Base-by-base conservation (phyloP, 2,797 vertebrate species). In the Scomberomorus guttatus region DNA sequence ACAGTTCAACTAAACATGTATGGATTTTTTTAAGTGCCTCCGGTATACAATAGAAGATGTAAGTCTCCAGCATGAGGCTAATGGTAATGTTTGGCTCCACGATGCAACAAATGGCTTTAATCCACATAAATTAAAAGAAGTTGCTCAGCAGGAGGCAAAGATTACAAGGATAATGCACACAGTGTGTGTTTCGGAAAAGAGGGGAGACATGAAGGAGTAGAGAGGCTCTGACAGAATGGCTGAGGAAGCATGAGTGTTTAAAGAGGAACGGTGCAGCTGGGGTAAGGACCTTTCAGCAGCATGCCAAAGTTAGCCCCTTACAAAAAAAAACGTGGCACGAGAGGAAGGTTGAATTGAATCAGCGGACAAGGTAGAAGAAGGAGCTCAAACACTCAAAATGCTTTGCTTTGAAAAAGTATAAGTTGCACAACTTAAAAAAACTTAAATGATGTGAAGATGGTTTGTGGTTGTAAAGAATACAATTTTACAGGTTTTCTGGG, bases 81-180 rank as follows among this genome's bases (percentile, higher is more conserved):
- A 77, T 88, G 88, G 85, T 87, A 82, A 72, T 78, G 72, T 84
- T 88, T 61, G 75, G 82, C 61, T 88, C 69, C 18, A 6, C 24
- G 25, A 70, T 27, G 72, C 85, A 79, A 83, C 87, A 91, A 91
- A 90, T 87, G 85, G 73, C 65, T 90, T 84, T 91, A 90, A 91
- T 90, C 88, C 88, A 77, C 81, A 75, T 81, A 83, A 87, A 84
- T 89, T 86, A 88, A 87, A 83, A 83, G 77, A 87, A 80, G 89
- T 89, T 85, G 67, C 83, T 83, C 87, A 79, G 89, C 83, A 84
- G 91, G 88, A 90, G 87, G 82, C 82, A 82, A 70, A 87, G 87
- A 90, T 91, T 89, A 90, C 75, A 81, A 75, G 82, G 86, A 88
- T 89, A 81, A 88, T 64, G 52, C 75, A 69, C 6, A 5, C 77